Evolutionary conservation across 1,140 invertebrate species (phyloP).

Genomic region (Orussus abietinus): DNA sequence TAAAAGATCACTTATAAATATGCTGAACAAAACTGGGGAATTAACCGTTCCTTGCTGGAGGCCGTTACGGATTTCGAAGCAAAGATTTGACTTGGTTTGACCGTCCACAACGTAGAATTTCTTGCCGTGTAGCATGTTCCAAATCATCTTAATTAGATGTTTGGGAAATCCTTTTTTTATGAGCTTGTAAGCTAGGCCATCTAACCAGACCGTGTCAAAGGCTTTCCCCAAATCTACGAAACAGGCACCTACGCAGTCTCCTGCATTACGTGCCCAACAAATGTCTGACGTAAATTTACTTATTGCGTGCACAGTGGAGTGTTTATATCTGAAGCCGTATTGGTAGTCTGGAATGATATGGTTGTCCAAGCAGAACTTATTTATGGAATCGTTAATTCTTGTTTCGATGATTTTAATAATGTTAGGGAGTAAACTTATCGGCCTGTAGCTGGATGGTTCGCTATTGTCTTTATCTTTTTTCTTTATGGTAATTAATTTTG

Average conservation of each 20-base stretch:
- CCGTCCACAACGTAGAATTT: not conserved
- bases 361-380: no score
- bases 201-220: slow-evolving; percentile 22
- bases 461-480: slow-evolving; percentile 16
- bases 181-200: slow-evolving; percentile 21
- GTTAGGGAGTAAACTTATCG: slow-evolving; percentile 33
- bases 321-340: no score
- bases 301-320: no score
- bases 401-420: slow-evolving; percentile 32
- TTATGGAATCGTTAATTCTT: slow-evolving; percentile 14
- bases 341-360: no score
- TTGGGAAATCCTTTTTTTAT: slow-evolving; percentile 8
- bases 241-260: slow-evolving; percentile 20
- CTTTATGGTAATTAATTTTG: slow-evolving; percentile 15
- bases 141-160: slow-evolving; percentile 7
- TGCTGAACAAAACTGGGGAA: not conserved
- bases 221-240: slow-evolving; percentile 32
- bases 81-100: not conserved
- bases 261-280: no score
- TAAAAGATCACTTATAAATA: not conserved
- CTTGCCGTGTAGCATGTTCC: slow-evolving; percentile 6
- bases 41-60: not conserved
- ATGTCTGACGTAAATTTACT: no score
- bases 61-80: not conserved
- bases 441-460: slow-evolving; percentile 25